Evolutionary conservation across 1,140 invertebrate genomes (phyloP).

Genomic region (Elysia chlorotica): DNA sequence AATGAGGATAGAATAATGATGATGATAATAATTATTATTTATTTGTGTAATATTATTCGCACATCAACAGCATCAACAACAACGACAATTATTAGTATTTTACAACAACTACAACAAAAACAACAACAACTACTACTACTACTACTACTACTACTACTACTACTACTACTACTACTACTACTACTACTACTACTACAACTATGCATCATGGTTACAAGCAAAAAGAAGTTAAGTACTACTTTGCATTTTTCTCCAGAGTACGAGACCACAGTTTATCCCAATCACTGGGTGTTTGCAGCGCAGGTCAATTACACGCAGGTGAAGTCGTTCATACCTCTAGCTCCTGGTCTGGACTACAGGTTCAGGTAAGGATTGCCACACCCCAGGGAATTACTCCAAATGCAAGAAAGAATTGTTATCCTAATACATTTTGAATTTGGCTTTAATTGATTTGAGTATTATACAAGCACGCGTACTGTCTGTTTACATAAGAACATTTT

Average conservation of each 20-base stretch:
- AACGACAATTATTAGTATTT: neutral
- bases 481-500: no score
- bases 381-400: no score
- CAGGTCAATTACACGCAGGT: neutral
- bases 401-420: no score
- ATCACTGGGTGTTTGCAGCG: slow-evolving; percentile 7
- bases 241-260: neutral
- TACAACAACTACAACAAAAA: neutral
- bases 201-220: neutral
- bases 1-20: neutral
- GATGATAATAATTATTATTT: no score
- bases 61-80: neutral
- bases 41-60: neutral
- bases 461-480: no score
- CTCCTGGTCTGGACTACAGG: neutral
- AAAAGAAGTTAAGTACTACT: neutral
- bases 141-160: neutral
- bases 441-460: no score
- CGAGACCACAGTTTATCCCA: neutral
- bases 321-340: neutral
- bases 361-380: no score
- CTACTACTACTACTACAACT: neutral
- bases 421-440: no score
- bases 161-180: neutral
- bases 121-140: neutral